Percentiles rank a stretch among this genome's conserved stretches.
These are phyloP conservation scores for Calephelis perditalis DNA, from an alignment of 2,888 invertebrate species.

Conservation along the genomic window DNA sequence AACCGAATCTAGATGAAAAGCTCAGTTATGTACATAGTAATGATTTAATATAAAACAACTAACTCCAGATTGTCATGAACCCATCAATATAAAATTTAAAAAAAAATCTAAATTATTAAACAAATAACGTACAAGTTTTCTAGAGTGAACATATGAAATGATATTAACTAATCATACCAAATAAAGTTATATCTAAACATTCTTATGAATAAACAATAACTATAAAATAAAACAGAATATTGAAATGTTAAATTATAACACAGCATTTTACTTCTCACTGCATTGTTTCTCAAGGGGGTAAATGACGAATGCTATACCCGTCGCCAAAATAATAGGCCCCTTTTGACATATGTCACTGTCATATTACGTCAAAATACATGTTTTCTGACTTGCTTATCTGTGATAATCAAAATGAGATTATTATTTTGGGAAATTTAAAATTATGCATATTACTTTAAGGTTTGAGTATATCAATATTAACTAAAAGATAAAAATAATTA, in stretches of 20 bases:
- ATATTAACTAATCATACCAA: conserved; percentile 69
- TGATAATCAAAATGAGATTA: too few species aligned
- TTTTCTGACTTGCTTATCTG: too few species aligned
- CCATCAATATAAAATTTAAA: conserved; percentile 65
- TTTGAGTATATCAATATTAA: conserved; percentile 33
- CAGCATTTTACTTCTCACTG: conserved; percentile 68
- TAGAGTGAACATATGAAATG: conserved; percentile 65
- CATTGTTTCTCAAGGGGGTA: conserved; percentile 52
- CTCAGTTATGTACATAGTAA: conserved; percentile 51
- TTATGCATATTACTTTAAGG: conserved; percentile 16
- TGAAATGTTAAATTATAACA: conserved; percentile 77
- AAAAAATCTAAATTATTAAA: conserved; percentile 63
- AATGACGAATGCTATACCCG: conserved; percentile 56
- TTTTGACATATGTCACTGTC: conserved; percentile 23
- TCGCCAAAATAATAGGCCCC: conserved; percentile 15
- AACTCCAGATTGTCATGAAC: conserved; percentile 65
- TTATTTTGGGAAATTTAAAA: too few species aligned
- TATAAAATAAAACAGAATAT: conserved; percentile 76
- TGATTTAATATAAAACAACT: conserved; percentile 40
- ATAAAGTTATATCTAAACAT: conserved; percentile 75
- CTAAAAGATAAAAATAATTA: conserved; percentile 48
- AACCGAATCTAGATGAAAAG: conserved; percentile 51
- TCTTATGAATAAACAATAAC: conserved; percentile 73
- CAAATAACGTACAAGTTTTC: conserved; percentile 72
- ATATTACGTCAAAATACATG: too few species aligned